Evolutionary conservation across 2,113 vertebrate genomes (phyloP), one percentile per base, ranked within the genome.

Genomic region (Nematolebias whitei): DNA sequence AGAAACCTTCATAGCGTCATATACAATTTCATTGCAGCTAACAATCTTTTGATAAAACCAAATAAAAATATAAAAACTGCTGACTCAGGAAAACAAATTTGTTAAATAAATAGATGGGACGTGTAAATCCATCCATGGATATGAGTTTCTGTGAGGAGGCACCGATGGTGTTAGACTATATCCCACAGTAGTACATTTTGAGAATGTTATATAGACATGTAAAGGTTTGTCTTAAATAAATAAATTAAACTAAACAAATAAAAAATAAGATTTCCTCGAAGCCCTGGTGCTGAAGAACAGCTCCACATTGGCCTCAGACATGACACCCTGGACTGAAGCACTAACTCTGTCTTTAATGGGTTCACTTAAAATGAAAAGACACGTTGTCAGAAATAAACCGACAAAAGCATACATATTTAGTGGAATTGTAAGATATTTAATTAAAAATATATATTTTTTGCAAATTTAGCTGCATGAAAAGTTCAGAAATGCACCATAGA

Each of bases 261-360:
- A 43, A 60, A 19, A 49, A 43, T 23, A 19, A 41, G 13, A 22
- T 48, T 50, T 43, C 40, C 48, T 32, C 59, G 45, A 16, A 62
- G 68, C n/a, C 0, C 52, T 71, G 72, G 85, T 87, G 85, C 87
- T 90, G 85, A 89, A 89, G 86, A 79, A 90, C 85, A 87, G 79
- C 84, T 87, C 82, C 58, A 61, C 54, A 64, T n/a, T 58, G 63
- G 52, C 59, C 39, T 41, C 18, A 1, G n/a, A 51, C 24, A 23
- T 41, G 53, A 63, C 62, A 58, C 53, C 61, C 19, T 18, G 48
- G 40, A 29, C 24, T 38, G 56, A 51, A 16, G 2, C 68, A 14
- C 23, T 45, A 11, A 26, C 14, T 59, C 16, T 49, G 12, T 22
- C 57, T 56, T 20, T 57, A 63, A n/a, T n/a, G n/a, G n/a, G n/a